Evolutionary conservation across 2,888 invertebrate species (phyloP).

Genomic region (Mythimna albipuncta): DNA sequence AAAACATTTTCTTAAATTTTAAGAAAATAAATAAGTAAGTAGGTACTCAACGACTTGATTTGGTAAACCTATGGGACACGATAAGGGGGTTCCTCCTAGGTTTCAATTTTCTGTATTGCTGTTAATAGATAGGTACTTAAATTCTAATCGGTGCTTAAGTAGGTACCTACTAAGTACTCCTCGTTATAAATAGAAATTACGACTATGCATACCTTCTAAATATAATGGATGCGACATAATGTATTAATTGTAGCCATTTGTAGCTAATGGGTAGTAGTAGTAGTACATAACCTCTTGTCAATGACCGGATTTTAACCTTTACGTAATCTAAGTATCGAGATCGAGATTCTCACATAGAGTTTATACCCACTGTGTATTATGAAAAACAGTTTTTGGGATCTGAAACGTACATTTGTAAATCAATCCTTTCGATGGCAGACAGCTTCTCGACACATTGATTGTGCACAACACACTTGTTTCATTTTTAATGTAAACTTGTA

Average conservation of each 20-base stretch:
- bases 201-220: background rate
- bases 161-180: background rate
- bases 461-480: constrained; percentile 42
- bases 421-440: constrained; percentile 12
- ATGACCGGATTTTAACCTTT: constrained; percentile 26
- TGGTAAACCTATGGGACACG: background rate
- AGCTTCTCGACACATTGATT: constrained; percentile 35
- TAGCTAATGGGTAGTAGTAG: background rate
- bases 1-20: background rate
- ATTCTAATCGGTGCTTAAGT: background rate
- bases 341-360: background rate
- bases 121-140: background rate
- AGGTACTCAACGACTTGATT: background rate
- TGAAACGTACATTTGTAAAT: constrained; percentile 49
- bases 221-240: background rate
- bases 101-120: background rate
- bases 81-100: background rate
- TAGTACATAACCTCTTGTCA: constrained; percentile 7
- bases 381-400: constrained; percentile 1
- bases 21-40: background rate
- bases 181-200: constrained; percentile 18
- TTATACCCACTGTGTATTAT: background rate
- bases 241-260: constrained; percentile 6
- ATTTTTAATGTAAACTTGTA: constrained; percentile 51
- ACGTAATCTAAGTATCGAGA: constrained; percentile 26